Evolutionary conservation across 2,888 invertebrate genomes (phyloP).

Genomic region (Eupithecia pulchellata): DNA sequence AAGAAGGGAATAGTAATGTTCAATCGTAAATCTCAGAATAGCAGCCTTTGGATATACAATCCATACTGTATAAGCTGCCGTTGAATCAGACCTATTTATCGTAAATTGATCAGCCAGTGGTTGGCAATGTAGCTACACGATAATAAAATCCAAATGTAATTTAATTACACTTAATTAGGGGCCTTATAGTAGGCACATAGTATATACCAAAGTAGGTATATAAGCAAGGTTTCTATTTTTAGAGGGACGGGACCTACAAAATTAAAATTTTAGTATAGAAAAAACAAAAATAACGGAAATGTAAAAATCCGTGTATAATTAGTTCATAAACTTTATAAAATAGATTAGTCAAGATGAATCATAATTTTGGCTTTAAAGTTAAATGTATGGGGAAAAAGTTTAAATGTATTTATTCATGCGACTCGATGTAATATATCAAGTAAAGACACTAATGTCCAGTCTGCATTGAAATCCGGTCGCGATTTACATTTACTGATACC

Average conservation of each 20-base stretch:
- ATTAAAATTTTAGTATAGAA: neutral
- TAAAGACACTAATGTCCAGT: conserved; percentile 68
- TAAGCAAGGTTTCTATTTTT: too few relatives aligned
- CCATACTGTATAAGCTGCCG: neutral
- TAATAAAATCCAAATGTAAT: too few relatives aligned
- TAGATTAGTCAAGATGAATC: neutral
- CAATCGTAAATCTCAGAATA: conserved; percentile 76
- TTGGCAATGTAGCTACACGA: too few relatives aligned
- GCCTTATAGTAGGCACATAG: too few relatives aligned
- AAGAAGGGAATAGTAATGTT: conserved; percentile 68
- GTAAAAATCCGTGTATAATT: neutral
- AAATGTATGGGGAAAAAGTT: neutral
- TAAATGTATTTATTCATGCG: conserved; percentile 31
- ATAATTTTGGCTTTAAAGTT: neutral
- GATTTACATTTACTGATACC: conserved; percentile 76
- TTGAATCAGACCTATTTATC: conserved; percentile 14
- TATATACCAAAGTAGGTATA: too few relatives aligned
- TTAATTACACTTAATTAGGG: too few relatives aligned
- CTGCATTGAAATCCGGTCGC: conserved; percentile 66
- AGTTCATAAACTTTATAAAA: neutral
- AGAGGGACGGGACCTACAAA: too few relatives aligned
- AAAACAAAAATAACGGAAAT: neutral
- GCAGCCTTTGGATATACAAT: conserved; percentile 56
- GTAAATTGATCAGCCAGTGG: conserved; percentile 16
- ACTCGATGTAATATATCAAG: conserved; percentile 66